A percentile compares a stretch with the other conserved stretches of the same genome.
Evolutionary conservation across 2,113 vertebrate species (phyloP).

Genomic region (Nerophis ophidion): DNA sequence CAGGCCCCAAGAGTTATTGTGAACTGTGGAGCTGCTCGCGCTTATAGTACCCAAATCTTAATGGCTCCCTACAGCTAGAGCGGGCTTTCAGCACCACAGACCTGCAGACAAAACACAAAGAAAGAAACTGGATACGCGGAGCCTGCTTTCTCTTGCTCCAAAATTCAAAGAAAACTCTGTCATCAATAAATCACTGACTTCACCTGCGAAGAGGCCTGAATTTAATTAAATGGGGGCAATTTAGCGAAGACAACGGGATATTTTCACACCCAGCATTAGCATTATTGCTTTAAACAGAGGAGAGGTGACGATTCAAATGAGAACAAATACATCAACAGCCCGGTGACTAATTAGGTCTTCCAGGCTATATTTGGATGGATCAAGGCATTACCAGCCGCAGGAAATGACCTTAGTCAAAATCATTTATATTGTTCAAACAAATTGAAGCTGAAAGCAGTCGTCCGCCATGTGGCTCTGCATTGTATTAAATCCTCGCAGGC

Average conservation of each 20-base stretch:
- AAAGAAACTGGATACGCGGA: conserved; percentile 6
- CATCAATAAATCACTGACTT: conserved; percentile 38
- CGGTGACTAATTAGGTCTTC: conserved; percentile 59
- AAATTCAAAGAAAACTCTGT: conserved; percentile 27
- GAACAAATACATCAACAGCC: conserved; percentile 56
- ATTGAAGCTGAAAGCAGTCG: conserved; percentile 54
- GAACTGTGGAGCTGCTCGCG: conserved; percentile 29
- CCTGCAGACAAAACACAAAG: conserved; percentile 35
- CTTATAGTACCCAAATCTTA: conserved; percentile 47
- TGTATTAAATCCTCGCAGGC: conserved; percentile 40
- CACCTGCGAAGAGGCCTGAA: conserved; percentile 23
- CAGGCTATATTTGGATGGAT: conserved; percentile 59
- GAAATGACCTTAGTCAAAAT: conserved; percentile 61
- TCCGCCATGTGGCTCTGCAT: conserved; percentile 25
- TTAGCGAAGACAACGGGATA: conserved; percentile 34
- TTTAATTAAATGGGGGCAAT: conserved; percentile 53
- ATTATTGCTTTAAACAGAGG: conserved; percentile 51
- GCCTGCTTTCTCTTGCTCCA: neutral
- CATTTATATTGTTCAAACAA: conserved; percentile 66
- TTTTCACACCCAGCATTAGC: conserved; percentile 33
- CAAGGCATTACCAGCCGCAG: conserved; percentile 60
- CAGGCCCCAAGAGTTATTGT: conserved; percentile 21
- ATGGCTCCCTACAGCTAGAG: conserved; percentile 15
- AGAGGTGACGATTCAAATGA: conserved; percentile 51
- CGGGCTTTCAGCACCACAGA: conserved; percentile 15